phyloP scores from a whole-genome alignment of 2,113 vertebrate genomes.

The Plestiodon gilberti region DNA sequence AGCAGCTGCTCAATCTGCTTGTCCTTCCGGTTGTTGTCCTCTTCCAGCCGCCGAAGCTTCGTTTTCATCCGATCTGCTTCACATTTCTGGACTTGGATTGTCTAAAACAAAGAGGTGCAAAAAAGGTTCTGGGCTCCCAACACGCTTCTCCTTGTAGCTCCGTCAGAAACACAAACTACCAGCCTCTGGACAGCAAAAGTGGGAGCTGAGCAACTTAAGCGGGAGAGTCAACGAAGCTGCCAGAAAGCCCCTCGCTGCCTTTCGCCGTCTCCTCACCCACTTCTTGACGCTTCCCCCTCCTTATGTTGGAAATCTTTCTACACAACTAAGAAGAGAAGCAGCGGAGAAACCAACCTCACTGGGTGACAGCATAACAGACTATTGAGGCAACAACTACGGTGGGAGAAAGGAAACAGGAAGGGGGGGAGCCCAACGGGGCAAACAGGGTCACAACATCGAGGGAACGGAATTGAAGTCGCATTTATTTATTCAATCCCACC shows the following conservation, averaged over 20 bases:
- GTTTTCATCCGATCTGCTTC: conserved; percentile 87
- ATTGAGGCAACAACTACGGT: no score
- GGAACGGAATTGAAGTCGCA: no score
- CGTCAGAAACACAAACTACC: background rate
- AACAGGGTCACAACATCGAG: background rate
- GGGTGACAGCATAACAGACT: background rate
- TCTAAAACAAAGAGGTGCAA: conserved; percentile 67
- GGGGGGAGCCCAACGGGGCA: no score
- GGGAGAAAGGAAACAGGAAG: background rate
- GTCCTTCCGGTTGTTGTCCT: conserved; percentile 88
- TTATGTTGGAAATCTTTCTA: background rate
- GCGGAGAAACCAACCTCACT: background rate
- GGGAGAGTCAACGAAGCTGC: no score
- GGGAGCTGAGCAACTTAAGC: background rate
- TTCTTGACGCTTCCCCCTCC: background rate
- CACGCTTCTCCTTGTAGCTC: background rate
- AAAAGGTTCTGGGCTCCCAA: background rate
- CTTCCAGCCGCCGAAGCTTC: conserved; percentile 87
- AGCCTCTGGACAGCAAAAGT: background rate
- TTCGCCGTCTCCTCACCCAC: background rate
- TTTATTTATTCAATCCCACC: no score
- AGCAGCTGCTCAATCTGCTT: conserved; percentile 91
- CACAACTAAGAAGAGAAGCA: background rate
- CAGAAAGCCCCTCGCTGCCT: background rate
- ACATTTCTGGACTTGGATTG: conserved; percentile 84